Conservation (phyloP, 1,140 invertebrate species). For the Prorops nasuta region DNA sequence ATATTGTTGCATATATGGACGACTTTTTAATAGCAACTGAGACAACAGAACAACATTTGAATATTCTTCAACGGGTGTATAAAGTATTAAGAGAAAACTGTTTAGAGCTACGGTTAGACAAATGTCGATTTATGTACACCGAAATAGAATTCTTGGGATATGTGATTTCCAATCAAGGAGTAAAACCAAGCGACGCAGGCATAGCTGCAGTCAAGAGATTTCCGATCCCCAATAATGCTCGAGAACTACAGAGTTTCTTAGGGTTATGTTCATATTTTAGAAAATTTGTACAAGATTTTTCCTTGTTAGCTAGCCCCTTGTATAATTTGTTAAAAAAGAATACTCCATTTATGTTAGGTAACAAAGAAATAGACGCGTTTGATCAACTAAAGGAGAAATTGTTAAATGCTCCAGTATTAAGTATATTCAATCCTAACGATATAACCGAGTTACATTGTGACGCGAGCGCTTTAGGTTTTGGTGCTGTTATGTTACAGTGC, state of each 20-base stretch:
- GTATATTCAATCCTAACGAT: conserved; percentile 12
- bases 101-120: neutral
- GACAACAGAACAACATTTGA: conserved; percentile 14
- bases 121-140: neutral
- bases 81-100: neutral
- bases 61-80: neutral
- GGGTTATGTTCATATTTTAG: conserved; percentile 29
- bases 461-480: conserved; percentile 18
- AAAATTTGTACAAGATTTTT: conserved; percentile 15
- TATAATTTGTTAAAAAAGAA: conserved; percentile 17
- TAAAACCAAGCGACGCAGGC: neutral
- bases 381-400: conserved; percentile 14
- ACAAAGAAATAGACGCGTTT: conserved; percentile 13
- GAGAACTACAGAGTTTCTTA: conserved; percentile 21
- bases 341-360: conserved; percentile 17
- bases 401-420: conserved; percentile 17
- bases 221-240: neutral
- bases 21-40: conserved; percentile 17
- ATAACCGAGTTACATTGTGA: conserved; percentile 22
- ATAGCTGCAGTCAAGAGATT: neutral
- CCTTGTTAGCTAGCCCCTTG: conserved; percentile 23
- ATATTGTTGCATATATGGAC: conserved; percentile 18
- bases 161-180: neutral
- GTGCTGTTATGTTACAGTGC: conserved; percentile 36
- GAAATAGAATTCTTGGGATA: neutral